Evolutionary conservation across 2,888 invertebrate species (phyloP).

Genomic region (Imbricaverruca yamaguchii): DNA sequence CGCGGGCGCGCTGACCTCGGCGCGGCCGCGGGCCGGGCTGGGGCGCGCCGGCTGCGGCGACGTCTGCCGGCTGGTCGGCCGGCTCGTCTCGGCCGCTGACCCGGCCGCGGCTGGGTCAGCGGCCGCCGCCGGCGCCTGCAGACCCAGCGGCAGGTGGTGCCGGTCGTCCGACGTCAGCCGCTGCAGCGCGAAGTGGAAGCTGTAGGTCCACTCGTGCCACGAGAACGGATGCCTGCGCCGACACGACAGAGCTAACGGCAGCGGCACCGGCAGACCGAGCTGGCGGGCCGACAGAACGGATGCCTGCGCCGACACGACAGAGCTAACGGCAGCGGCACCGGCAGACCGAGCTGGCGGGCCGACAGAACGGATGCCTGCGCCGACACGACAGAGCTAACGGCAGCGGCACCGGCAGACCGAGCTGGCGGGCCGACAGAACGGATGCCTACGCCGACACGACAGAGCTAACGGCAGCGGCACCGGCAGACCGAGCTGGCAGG

Average conservation of each 20-base stretch:
- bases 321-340: no score
- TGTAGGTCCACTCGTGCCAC: neutral
- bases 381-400: no score
- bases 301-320: neutral
- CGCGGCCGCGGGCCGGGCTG: neutral
- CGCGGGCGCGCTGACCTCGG: no score
- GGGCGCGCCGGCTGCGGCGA: neutral
- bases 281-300: no score
- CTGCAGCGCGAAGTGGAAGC: conserved; percentile 13
- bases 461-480: no score
- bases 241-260: no score
- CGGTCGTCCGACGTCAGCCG: neutral
- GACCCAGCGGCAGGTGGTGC: neutral
- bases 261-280: no score
- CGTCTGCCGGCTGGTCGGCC: neutral
- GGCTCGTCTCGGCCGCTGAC: neutral
- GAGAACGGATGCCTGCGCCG: neutral
- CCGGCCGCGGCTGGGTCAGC: neutral
- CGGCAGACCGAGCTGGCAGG: no score
- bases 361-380: neutral
- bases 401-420: no score
- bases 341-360: no score
- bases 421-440: no score
- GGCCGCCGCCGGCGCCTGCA: neutral
- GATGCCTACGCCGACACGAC: neutral